Base-by-base conservation (phyloP, 2,113 vertebrate genomes). In the Hylia prasina region DNA sequence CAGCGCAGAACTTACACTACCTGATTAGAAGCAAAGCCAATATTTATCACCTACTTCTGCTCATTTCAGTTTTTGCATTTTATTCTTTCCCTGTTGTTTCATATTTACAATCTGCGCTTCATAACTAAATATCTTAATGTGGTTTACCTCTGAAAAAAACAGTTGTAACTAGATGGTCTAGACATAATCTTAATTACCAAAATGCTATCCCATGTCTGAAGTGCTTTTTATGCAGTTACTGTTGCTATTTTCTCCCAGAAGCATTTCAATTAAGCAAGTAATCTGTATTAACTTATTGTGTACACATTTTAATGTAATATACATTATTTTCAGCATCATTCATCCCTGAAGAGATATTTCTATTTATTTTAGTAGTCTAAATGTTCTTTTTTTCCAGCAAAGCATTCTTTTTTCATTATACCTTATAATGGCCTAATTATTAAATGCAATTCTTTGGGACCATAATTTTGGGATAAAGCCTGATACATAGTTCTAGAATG, bases 151-250 rank as follows among this genome's bases (percentile, higher is more conserved):
- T 56, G 50, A 66, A 93, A 89, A 81, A 82, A 61, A 4, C 23
- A 90, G 42, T 71, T 18, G 20, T 83, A 81, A 83, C 88, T 92
- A 71, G 57, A 90, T 61, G 33, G 68, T 93, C 82, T 93, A 92
- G 90, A 95, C 85, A 90, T 78, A 73, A 86, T 70, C 90, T 93
- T 95, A 95, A 93, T 92, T 92, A 93, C 51, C 44, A 96, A 94
- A 95, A 95, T 73, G 40, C 16, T 86, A 94, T 90, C 82, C 69
- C 12, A 35, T 53, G 12, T 89, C 82, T 94, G 58, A 92, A 94
- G 76, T 56, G 53, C 35, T 90, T 95, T 90, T 90, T 87, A 85
- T 77, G 85, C 75, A 71, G 76, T 77, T 69, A 78, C 64, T 70
- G 80, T 81, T 94, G 87, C 15, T 96, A 73, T 94, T 96, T 95